Evolutionary conservation across 2,888 invertebrate genomes (phyloP).

Genomic region (Panzeria rudis): DNA sequence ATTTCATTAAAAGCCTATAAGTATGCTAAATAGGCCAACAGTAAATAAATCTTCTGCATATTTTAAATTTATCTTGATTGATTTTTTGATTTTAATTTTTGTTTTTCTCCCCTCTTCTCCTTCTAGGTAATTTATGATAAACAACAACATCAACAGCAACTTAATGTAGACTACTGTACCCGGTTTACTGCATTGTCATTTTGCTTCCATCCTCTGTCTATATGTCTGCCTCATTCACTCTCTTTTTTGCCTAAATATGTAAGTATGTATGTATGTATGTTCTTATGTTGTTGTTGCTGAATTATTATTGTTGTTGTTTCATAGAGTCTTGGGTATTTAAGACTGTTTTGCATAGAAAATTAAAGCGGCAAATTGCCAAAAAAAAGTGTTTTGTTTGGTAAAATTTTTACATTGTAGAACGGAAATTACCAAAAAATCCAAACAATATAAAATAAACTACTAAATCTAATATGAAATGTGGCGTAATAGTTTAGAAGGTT

Average conservation of each 20-base stretch:
- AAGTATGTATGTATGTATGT: not conserved
- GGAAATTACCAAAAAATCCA: conserved; percentile 53
- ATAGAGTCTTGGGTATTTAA: conserved; percentile 23
- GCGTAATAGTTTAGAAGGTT: conserved; percentile 20
- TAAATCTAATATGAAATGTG: not conserved
- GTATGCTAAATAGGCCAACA: conserved; percentile 40
- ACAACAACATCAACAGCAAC: conserved; percentile 36
- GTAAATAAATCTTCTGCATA: conserved; percentile 19
- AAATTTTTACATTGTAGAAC: conserved; percentile 45
- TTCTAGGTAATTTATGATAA: conserved; percentile 63
- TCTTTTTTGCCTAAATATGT: conserved; percentile 18
- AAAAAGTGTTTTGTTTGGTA: conserved; percentile 39
- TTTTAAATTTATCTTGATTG: conserved; percentile 42
- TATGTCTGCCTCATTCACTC: not conserved
- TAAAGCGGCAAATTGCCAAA: conserved; percentile 67
- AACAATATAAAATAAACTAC: conserved; percentile 37
- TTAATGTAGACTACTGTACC: not conserved
- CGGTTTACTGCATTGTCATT: conserved; percentile 17
- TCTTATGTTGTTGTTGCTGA: not conserved
- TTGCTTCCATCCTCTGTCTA: not conserved
- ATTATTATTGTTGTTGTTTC: conserved; percentile 13
- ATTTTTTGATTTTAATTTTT: conserved; percentile 36
- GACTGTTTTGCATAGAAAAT: conserved; percentile 44
- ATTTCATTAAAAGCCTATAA: conserved; percentile 39
- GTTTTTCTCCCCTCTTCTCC: conserved; percentile 15